Percentiles rank a stretch among this genome's conserved stretches.
Conservation (phyloP, 2,797 vertebrate genomes). For the Anguilla marmorata region DNA sequence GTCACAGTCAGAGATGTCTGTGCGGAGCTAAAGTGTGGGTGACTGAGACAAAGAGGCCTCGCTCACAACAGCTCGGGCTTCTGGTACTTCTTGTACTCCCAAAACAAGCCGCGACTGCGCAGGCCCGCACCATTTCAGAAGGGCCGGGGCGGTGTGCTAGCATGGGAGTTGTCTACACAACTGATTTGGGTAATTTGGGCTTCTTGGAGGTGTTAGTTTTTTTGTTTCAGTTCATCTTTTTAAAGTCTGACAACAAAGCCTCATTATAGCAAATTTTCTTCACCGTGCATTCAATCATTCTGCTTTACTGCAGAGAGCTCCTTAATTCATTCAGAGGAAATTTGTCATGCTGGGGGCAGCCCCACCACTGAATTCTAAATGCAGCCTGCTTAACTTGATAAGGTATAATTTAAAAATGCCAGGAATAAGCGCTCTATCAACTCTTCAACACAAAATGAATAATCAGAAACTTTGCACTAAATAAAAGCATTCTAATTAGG, state of each 20-base stretch:
- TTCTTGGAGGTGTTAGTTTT: not conserved
- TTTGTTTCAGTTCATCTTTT: not conserved
- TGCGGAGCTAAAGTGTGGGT: not conserved
- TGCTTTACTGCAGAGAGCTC: slow-evolving; percentile 23
- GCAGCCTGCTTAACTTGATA: slow-evolving; percentile 25
- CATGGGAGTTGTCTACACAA: not conserved
- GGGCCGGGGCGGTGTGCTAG: not conserved
- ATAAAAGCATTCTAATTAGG: slow-evolving; percentile 25
- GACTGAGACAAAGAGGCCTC: not conserved
- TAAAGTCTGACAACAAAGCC: not conserved
- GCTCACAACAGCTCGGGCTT: not conserved
- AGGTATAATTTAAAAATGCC: slow-evolving; percentile 29
- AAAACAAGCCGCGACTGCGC: not conserved
- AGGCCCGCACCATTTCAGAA: not conserved
- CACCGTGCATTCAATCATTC: slow-evolving; percentile 20
- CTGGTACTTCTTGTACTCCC: not conserved
- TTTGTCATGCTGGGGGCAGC: slow-evolving; percentile 17
- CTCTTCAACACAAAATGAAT: slow-evolving; percentile 10
- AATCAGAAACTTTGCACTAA: slow-evolving; percentile 10
- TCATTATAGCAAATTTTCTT: not conserved
- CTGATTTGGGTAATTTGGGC: slow-evolving; percentile 10
- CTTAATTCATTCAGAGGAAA: slow-evolving; percentile 23
- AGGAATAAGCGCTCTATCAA: slow-evolving; percentile 18
- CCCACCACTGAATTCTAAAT: slow-evolving; percentile 25
- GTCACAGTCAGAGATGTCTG: not conserved